Conservation (phyloP, 2,888 invertebrate genomes). For the Mythimna pallens region DNA sequence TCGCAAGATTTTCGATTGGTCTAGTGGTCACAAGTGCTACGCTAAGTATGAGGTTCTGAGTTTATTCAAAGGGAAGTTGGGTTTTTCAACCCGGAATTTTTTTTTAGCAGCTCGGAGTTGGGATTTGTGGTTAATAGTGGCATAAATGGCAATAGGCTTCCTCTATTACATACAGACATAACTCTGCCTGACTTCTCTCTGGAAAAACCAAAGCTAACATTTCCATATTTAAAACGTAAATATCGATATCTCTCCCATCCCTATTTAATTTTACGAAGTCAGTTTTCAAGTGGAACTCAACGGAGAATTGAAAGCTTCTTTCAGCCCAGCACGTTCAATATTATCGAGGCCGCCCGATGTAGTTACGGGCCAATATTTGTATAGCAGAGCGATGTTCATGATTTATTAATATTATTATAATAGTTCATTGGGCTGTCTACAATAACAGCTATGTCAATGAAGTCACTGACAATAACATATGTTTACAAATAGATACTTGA, state of each 20-base stretch:
- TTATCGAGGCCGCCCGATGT: conserved; percentile 27
- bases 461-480: background rate
- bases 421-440: conserved; percentile 33
- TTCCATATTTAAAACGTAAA: no score
- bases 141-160: background rate
- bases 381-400: conserved; percentile 16
- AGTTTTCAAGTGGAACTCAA: conserved; percentile 36
- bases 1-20: background rate
- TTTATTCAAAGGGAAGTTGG: background rate
- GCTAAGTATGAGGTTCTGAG: background rate
- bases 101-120: background rate
- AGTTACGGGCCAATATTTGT: conserved; percentile 25
- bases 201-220: no score
- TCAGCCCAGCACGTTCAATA: conserved; percentile 9
- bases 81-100: background rate
- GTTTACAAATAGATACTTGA: background rate
- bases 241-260: background rate
- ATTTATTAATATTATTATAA: conserved; percentile 26
- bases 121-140: background rate
- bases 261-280: conserved; percentile 17
- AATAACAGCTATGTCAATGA: conserved; percentile 10
- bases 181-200: no score
- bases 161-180: background rate
- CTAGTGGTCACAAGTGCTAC: background rate
- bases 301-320: conserved; percentile 25